Percentiles rank a stretch among this genome's conserved stretches.
Evolutionary conservation across 1,140 invertebrate species (phyloP).

Genomic region (Papilio machaon): DNA sequence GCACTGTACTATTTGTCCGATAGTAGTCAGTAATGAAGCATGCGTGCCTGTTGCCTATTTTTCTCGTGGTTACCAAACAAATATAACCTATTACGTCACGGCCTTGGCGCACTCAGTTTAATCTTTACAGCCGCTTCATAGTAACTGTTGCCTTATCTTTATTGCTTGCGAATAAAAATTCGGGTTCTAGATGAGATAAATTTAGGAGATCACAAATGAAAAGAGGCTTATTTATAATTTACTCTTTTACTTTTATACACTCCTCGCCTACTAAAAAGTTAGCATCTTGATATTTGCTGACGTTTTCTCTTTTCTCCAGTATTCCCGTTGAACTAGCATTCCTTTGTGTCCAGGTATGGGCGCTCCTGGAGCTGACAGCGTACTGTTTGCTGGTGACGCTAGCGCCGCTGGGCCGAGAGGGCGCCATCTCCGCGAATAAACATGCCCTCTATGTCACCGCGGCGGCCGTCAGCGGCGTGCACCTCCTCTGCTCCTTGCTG

Average conservation of each 20-base stretch:
- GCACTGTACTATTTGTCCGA: neutral
- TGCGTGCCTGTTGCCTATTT: neutral
- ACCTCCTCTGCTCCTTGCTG: slow-evolving; percentile 64
- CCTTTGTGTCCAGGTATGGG: slow-evolving; percentile 62
- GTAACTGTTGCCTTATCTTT: slow-evolving; percentile 12
- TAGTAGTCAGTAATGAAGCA: neutral
- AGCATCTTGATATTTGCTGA: neutral
- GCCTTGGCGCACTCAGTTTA: slow-evolving; percentile 26
- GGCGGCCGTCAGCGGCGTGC: slow-evolving; percentile 60
- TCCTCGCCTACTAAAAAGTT: neutral
- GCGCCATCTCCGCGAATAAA: slow-evolving; percentile 59
- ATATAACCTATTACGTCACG: slow-evolving; percentile 10
- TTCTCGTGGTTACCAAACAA: slow-evolving; percentile 12
- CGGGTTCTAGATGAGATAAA: neutral
- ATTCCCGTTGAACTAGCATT: neutral
- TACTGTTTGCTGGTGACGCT: slow-evolving; percentile 67
- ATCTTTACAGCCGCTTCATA: slow-evolving; percentile 20
- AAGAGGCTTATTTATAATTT: too few relatives aligned
- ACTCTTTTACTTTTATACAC: neutral
- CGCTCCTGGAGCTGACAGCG: slow-evolving; percentile 60
- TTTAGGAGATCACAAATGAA: too few relatives aligned
- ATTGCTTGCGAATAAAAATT: neutral
- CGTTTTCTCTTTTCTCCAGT: too few relatives aligned
- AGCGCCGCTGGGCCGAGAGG: slow-evolving; percentile 57
- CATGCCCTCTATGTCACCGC: slow-evolving; percentile 62